Conservation (phyloP, 2,888 invertebrate genomes). For the Mesoligia furuncula region DNA sequence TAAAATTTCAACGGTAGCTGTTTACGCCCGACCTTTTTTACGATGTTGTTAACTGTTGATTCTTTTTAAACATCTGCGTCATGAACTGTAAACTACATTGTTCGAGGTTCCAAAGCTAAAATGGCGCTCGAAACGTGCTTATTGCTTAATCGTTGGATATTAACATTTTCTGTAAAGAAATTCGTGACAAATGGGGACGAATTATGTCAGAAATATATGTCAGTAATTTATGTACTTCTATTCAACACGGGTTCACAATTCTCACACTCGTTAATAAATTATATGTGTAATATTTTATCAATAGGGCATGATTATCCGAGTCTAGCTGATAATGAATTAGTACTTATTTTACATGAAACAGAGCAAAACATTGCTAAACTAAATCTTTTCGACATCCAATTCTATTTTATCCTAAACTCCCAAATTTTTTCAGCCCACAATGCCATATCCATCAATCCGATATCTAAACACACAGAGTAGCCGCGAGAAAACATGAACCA, state of each 20-base stretch:
- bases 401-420: conserved; percentile 7
- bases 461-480: conserved; percentile 33
- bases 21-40: conserved; percentile 88
- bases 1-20: conserved; percentile 87
- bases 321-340: neutral
- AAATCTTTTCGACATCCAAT: conserved; percentile 2
- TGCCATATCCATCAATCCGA: conserved; percentile 24
- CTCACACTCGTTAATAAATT: neutral
- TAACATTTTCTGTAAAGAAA: conserved; percentile 47
- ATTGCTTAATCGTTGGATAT: conserved; percentile 63
- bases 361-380: neutral
- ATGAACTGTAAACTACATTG: conserved; percentile 88
- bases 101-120: conserved; percentile 80
- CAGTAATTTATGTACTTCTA: conserved; percentile 19
- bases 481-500: conserved; percentile 47
- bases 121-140: conserved; percentile 73
- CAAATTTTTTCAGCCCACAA: conserved; percentile 17
- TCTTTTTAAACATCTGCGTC: conserved; percentile 89
- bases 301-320: neutral
- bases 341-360: neutral
- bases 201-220: conserved; percentile 28
- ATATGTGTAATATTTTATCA: neutral
- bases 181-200: conserved; percentile 28
- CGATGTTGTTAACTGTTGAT: conserved; percentile 89
- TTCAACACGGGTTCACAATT: conserved; percentile 12